These are phyloP conservation scores for Philantomba maxwellii DNA, from an alignment of 2,113 vertebrate species.

Conservation along the genomic window DNA sequence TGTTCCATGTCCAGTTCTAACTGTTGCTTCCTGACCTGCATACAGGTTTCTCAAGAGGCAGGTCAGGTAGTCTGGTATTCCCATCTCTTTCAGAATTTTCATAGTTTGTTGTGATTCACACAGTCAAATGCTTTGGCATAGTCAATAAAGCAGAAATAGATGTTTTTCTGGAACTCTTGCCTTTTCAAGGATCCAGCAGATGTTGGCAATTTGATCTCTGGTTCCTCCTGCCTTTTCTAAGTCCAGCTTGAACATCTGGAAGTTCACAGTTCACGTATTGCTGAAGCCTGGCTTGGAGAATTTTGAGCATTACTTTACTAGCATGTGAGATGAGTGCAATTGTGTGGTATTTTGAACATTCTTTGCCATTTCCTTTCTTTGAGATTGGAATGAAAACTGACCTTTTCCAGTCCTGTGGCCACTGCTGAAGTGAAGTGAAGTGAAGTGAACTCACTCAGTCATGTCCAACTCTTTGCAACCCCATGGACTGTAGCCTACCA, in stretches of 20 bases:
- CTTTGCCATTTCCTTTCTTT: not conserved
- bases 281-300: not conserved
- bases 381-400: not conserved
- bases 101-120: not conserved
- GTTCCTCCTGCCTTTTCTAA: not conserved
- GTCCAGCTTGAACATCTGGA: not conserved
- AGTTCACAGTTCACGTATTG: rapidly evolving
- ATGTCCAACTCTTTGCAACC: no score
- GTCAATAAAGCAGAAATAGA: not conserved
- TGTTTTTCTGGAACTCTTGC: not conserved
- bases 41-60: not conserved
- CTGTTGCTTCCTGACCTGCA: not conserved
- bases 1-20: not conserved
- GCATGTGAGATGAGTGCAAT: rapidly evolving
- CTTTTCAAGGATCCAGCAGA: rapidly evolving
- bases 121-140: not conserved
- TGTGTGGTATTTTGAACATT: rapidly evolving
- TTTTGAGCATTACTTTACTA: not conserved
- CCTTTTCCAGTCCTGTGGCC: not conserved
- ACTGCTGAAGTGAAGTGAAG: not conserved
- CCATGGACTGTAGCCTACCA: no score
- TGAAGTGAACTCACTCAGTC: no score
- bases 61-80: not conserved
- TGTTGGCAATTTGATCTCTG: not conserved
- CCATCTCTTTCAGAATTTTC: not conserved